Evolutionary conservation across 2,888 invertebrate genomes (phyloP).

Genomic region (Agelastica alni): DNA sequence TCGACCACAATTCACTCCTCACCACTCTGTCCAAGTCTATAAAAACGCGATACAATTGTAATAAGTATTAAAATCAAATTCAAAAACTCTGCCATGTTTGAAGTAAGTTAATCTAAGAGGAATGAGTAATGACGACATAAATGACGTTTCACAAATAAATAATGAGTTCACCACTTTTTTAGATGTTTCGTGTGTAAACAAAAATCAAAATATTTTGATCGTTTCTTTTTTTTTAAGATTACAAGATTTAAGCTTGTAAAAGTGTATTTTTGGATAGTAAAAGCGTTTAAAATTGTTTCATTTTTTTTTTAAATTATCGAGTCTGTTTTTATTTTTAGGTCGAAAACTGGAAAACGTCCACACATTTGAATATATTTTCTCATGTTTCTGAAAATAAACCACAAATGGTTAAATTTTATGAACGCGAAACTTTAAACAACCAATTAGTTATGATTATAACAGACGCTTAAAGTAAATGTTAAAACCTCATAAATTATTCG

Average conservation of each 20-base stretch:
- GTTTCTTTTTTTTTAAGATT: slow-evolving; percentile 13
- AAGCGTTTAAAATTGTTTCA: slow-evolving; percentile 20
- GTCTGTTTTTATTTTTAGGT: slow-evolving; percentile 13
- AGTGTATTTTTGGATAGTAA: slow-evolving; percentile 18
- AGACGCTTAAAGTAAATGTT: background rate
- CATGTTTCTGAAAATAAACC: slow-evolving; percentile 19
- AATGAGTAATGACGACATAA: background rate
- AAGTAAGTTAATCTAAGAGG: no score
- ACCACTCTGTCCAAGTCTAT: no score
- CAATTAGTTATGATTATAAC: background rate
- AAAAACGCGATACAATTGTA: no score
- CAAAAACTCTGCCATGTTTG: no score
- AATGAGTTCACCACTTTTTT: slow-evolving; percentile 1
- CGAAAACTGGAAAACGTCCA: background rate
- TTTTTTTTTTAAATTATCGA: slow-evolving; percentile 10
- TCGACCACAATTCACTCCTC: no score
- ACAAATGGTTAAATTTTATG: slow-evolving; percentile 17
- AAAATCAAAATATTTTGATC: slow-evolving; percentile 22
- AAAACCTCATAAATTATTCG: background rate
- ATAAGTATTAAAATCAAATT: no score
- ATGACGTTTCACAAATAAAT: slow-evolving; percentile 2
- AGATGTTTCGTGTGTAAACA: slow-evolving; percentile 11
- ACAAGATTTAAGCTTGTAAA: slow-evolving; percentile 1
- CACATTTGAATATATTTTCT: slow-evolving; percentile 11
- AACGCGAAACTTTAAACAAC: slow-evolving; percentile 21